These are phyloP conservation scores for Aix galericulata DNA, from an alignment of 2,113 vertebrate genomes.

Conservation along the genomic window DNA sequence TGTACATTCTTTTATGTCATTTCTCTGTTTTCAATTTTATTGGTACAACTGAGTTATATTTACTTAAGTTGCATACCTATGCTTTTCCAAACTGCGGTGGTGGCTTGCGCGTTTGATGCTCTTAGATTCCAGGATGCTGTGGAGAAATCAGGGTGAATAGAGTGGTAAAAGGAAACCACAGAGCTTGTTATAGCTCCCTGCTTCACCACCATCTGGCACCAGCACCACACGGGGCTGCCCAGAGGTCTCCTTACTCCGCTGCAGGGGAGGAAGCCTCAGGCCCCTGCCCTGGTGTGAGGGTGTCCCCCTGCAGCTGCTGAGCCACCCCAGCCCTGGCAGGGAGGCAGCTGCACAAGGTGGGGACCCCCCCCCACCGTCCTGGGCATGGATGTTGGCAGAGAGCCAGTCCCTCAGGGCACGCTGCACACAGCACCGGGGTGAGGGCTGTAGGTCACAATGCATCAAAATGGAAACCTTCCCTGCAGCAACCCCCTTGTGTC, in stretches of 20 bases:
- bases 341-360: neutral
- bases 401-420: neutral
- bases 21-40: slow-evolving; percentile 44
- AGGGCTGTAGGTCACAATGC: neutral
- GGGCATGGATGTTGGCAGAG: rapidly evolving
- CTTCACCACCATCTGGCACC: neutral
- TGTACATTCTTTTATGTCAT: slow-evolving; percentile 32
- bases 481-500: neutral
- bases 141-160: neutral
- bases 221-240: rapidly evolving
- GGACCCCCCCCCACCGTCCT: neutral
- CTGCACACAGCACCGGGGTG: rapidly evolving
- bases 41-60: neutral
- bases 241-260: neutral
- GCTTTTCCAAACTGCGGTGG: neutral
- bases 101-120: neutral
- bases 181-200: neutral
- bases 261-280: neutral
- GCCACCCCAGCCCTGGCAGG: neutral
- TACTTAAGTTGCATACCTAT: neutral
- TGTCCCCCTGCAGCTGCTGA: neutral
- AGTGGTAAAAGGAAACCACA: neutral
- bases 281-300: rapidly evolving
- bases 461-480: neutral
- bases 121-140: neutral